Base-by-base conservation (phyloP, 2,888 invertebrate species). In the Mesochorus sp. region DNA sequence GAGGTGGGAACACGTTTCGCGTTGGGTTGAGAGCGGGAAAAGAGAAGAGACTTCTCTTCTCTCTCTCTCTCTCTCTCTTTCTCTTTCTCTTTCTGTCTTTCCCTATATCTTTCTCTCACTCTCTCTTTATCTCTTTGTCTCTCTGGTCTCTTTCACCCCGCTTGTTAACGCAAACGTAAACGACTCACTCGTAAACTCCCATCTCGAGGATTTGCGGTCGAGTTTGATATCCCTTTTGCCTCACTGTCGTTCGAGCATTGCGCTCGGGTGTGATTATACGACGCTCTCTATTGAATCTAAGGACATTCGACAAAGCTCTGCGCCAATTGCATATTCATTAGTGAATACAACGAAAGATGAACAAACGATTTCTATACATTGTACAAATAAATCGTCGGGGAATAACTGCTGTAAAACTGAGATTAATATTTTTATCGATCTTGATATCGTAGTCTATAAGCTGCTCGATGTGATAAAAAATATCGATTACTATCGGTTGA, bases 101-200 rank as follows among this genome's bases (percentile, higher is more conserved):
- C 3, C 55, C 44, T 37, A 26, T 51, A 19, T 49, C 19, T 34
- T 31, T 39, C 37, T 59, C 14, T 49, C 49, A 37, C 34, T 24
- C 17, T 26, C 17, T 59, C 39, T 39, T 14, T 49, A 49, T 59
- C 42, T 31, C 28, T 66, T 24, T 51, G 44, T 34, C 5, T 17
- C 42, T 71, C 34, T 31, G 10, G 28, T 53, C 26, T 74, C 66
- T 79, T 76, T 34, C 64, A 71, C 70, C 66, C 75, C 66, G 70
- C 86, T 87, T 83, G 87, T 87, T 86, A 84, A 80, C 80, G 80
- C 76, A 77, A 77, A 82, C 80, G 78, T 75, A 81, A 83, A 80
- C 81, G 81, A 59, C 59, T 71, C 72, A 39, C 76, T 74, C 83
- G 77, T 81, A 80, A 81, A 82, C 68, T 42, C 68, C 49, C 67